A percentile compares a stretch with the other conserved stretches of the same genome.
Conservation (phyloP, 1,140 invertebrate genomes). For the Scaptomyza pallida region DNA sequence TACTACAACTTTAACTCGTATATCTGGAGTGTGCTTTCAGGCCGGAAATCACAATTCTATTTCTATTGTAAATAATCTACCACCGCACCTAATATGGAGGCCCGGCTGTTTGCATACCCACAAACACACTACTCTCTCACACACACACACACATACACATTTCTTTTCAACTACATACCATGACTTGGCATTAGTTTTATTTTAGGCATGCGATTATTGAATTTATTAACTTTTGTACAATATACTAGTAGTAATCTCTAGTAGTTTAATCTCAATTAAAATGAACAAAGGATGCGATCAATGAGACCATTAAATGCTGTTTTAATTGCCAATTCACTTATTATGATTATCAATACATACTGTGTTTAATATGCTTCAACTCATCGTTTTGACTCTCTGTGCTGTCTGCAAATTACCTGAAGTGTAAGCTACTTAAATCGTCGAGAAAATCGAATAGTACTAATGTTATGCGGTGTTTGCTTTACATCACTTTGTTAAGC, state of each 20-base stretch:
- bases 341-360: no score
- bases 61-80: slow-evolving; percentile 43
- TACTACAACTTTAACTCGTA: slow-evolving; percentile 33
- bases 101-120: slow-evolving; percentile 5
- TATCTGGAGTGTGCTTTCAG: neutral
- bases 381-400: no score
- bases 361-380: no score
- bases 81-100: slow-evolving; percentile 14
- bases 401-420: no score
- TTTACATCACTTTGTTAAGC: slow-evolving; percentile 6
- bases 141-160: neutral
- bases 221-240: slow-evolving; percentile 45
- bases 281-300: slow-evolving; percentile 14
- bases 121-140: no score
- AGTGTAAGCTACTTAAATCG: no score
- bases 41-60: slow-evolving; percentile 9
- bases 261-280: slow-evolving; percentile 14
- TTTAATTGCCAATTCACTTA: no score
- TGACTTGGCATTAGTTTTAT: slow-evolving; percentile 34
- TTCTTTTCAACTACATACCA: slow-evolving; percentile 18
- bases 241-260: slow-evolving; percentile 1
- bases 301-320: neutral
- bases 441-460: no score
- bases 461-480: neutral
- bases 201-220: slow-evolving; percentile 43